Evolutionary conservation across 2,888 invertebrate genomes (phyloP), one percentile per base, ranked within the genome.

Genomic region (Mythimna ferrago): DNA sequence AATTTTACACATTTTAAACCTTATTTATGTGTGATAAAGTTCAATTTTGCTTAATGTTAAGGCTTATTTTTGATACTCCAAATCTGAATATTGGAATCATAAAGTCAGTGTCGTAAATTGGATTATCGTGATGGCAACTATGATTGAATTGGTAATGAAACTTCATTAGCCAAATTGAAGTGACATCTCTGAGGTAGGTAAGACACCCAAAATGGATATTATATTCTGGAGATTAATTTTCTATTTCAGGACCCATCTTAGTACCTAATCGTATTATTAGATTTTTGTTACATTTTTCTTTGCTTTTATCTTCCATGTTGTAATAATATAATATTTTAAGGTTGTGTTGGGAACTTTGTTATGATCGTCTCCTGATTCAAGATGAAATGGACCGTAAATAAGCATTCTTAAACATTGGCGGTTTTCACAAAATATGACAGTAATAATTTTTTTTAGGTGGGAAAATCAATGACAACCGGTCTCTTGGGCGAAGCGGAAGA

Each of bases 101-200:
- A 78, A 85, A 78, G 66, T 66, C 83, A 64, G 81, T 73, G 67
- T 81, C 70, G 73, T 78, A 76, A 86, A 84, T 76, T 83, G 66
- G 70, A 83, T 86, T 86, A 84, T 71, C 44, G 44, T 51, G 69
- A 57, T 62, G 51, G 76, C 62, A 83, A 81, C 81, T 84, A 83
- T 83, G 81, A 84, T 84, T 83, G 76, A 84, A 78, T 81, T 76
- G 73, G 70, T 78, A 76, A 78, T 76, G 66, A 70, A 80, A 81
- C 84, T 73, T 73, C 75, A 85, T 85, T 85, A 83, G 67, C 38
- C 51, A 80, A 75, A 80, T 81, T 81, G 67, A 81, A 76, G 62
- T 66, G 83, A 71, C 63, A 62, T 78, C 61, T 71, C 61, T 32
- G 61, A 78, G 73, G 69, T 76, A 78, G 73, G 69, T 76, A 53